Percentiles rank a stretch among this genome's conserved stretches.
These are phyloP conservation scores for Tipula vernalis DNA, from an alignment of 2,888 invertebrate species.

Conservation along the genomic window DNA sequence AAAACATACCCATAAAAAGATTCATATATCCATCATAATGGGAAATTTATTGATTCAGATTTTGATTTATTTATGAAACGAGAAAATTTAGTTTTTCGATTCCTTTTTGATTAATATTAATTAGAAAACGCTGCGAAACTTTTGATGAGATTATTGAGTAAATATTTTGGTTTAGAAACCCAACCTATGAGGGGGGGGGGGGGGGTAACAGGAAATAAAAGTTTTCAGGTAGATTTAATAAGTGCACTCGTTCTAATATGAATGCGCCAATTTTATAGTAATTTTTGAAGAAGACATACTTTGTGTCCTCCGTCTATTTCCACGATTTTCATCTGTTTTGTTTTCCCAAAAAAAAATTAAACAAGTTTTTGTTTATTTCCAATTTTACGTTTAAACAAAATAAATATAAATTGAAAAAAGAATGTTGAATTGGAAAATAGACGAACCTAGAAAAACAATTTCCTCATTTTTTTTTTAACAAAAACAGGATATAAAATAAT, in stretches of 20 bases:
- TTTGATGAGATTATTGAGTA: background rate
- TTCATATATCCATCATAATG: background rate
- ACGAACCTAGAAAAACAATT: background rate
- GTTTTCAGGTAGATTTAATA: background rate
- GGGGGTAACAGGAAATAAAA: background rate
- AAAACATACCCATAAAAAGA: background rate
- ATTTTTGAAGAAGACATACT: background rate
- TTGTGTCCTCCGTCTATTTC: background rate
- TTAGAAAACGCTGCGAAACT: background rate
- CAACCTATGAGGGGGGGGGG: background rate
- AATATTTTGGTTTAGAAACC: background rate
- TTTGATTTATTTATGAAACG: background rate
- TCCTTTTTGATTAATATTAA: background rate
- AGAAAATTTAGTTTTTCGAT: background rate
- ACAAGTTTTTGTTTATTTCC: background rate
- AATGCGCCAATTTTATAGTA: background rate
- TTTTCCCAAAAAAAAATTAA: background rate
- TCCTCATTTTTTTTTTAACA: background rate
- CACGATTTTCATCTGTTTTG: background rate
- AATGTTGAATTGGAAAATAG: background rate
- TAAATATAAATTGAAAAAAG: background rate
- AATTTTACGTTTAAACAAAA: background rate
- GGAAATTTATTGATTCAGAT: background rate
- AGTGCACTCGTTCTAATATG: background rate
- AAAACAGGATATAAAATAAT: background rate